Base-by-base conservation (phyloP, 2,797 vertebrate genomes). In the Falco columbarius region DNA sequence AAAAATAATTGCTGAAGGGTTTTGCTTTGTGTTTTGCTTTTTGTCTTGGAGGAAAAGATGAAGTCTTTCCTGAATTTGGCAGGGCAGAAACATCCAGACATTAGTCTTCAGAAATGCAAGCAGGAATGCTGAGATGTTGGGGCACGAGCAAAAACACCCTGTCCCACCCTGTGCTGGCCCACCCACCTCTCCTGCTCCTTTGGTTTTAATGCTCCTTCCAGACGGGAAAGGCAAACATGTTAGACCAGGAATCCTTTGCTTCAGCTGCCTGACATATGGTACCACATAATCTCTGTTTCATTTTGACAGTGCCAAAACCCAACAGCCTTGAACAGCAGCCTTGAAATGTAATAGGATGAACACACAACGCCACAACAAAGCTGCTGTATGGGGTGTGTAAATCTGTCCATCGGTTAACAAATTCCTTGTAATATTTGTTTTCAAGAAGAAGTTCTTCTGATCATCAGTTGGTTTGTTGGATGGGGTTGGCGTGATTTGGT, bases 201-300 rank as follows among this genome's bases (percentile, higher is more conserved):
- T 66, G n/a, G 12, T 36, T 82, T 81, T 54, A 67, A n/a, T 38
- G 10, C n/a, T 85, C 59, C 47, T 40, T 82, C 54, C 51, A 72
- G 56, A 27, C 1, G 3, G 81, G 47, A 76, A 91, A 81, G 54
- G 52, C 86, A 93, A 86, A 52, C 82, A 11, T 52, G 85, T 87
- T 77, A 52, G 68, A 58, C n/a, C 74, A 91, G 92, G 86, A 91
- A 81, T 86, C 63, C 46, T 92, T 84, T 90, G 49, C 74, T 93
- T 96, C 94, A 95, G 92, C 93, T 95, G 95, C 86, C 81, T 96
- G 89, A 95, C 97, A 93, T 91, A 90, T 96, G 97, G 87, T 66
- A 76, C 93, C 92, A 67, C 72, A 70, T 84, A 82, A 90, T 93
- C 70, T 85, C 77, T 36, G n/a, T 61, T 96, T 95, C 72, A 38